Base-by-base conservation (phyloP, 2,113 vertebrate genomes). In the Podarcis cretensis region DNA sequence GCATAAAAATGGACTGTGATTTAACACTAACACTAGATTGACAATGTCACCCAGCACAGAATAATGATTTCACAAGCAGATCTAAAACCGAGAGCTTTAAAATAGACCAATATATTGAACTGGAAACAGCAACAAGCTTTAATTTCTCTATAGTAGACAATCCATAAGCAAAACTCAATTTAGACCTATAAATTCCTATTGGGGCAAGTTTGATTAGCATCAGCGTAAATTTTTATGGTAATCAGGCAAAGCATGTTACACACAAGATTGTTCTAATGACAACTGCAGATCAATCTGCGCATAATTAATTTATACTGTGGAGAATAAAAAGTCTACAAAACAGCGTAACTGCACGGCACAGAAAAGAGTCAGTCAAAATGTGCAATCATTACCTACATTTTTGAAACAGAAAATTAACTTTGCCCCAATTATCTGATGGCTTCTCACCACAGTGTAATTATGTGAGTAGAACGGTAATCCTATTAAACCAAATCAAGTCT, bases 11-110 rank as follows among this genome's bases (percentile, higher is more conserved):
- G n/a, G 78, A 30, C 69, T 88, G 48, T 87, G 30, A 25, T 76
- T 91, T 84, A 30, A 25, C 91, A 66, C 2, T 78, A 79, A 69
- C 1, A 85, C 69, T 89, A 57, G 83, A 65, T 0, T 57, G 16
- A 75, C 89, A 90, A 68, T 10, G 3, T 35, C 84, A 91, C 3
- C 0, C 27, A 91, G 89, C 92, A 83, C 1, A 43, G 20, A 68
- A 82, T 3, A 12, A 20, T 1, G 75, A 87, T 91, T 68, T 87
- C 32, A 77, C 2, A 79, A 79, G 65, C 90, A 94, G 77, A 65
- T 89, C 63, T 59, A 63, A 89, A 86, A 27, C 21, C 68, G 6
- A 0, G 0, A 21, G 3, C n/a, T 89, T 85, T 76, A 59, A 30
- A 40, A 89, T n/a, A 9, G 2, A 63, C 12, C 40, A 2, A 20